A percentile compares a stretch with the other conserved stretches of the same genome.
phyloP scores from a whole-genome alignment of 2,113 vertebrate species.

The Callaeas wilsoni region DNA sequence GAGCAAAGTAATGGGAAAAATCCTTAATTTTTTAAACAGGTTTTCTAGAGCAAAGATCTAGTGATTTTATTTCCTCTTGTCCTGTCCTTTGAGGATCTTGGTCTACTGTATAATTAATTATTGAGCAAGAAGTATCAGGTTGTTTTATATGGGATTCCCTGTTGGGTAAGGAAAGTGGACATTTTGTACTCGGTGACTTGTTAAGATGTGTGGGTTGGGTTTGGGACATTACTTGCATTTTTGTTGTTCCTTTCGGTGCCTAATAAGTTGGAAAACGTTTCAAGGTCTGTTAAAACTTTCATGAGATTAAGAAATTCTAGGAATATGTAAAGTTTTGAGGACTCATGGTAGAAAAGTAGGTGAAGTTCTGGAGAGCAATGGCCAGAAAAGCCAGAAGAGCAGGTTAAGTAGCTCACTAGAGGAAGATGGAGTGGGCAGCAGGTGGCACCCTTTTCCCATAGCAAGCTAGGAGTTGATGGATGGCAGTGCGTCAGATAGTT shows the following conservation, averaged over 20 bases:
- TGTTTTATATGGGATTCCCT: background rate
- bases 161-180: background rate
- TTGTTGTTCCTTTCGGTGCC: background rate
- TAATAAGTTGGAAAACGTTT: background rate
- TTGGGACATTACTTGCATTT: background rate
- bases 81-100: background rate
- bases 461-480: background rate
- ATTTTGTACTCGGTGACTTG: background rate
- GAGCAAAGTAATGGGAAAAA: background rate
- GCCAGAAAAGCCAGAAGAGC: background rate
- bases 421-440: constrained; percentile 2
- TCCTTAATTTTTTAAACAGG: background rate
- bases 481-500: background rate
- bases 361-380: background rate
- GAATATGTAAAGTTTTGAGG: background rate
- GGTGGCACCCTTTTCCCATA: constrained; percentile 47
- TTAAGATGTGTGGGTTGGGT: background rate
- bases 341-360: background rate
- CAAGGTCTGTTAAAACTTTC: background rate
- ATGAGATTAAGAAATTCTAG: background rate
- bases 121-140: background rate
- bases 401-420: background rate
- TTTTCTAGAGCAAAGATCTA: background rate
- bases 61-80: background rate
- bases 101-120: background rate